Evolutionary conservation across 1,140 invertebrate genomes (phyloP).

Genomic region (Aphelenchoides avenae): DNA sequence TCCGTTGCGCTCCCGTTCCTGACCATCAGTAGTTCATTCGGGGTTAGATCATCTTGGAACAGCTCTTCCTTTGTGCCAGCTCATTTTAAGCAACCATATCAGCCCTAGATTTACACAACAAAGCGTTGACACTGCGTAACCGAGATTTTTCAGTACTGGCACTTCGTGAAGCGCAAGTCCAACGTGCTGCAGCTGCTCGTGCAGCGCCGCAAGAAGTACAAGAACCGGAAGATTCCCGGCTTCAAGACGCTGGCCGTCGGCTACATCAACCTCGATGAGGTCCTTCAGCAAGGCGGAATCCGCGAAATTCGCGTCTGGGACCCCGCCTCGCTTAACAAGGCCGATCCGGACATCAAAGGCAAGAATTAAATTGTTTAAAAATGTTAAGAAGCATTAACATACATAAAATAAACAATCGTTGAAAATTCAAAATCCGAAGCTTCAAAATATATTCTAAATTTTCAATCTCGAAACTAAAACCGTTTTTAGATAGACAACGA

Average conservation of each 20-base stretch:
- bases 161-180: slow-evolving; percentile 91
- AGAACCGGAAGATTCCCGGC: slow-evolving; percentile 94
- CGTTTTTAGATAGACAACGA: slow-evolving; percentile 1
- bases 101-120: not conserved
- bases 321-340: slow-evolving; percentile 32
- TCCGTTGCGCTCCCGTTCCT: slow-evolving; percentile 6
- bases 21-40: too few species aligned
- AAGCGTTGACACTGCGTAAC: slow-evolving; percentile 4
- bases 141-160: slow-evolving; percentile 74
- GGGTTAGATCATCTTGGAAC: not conserved
- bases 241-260: slow-evolving; percentile 96
- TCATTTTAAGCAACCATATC: not conserved
- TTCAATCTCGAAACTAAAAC: not conserved
- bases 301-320: slow-evolving; percentile 35
- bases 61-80: not conserved
- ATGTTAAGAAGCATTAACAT: not conserved
- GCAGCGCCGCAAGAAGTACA: slow-evolving; percentile 90
- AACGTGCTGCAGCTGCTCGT: slow-evolving; percentile 84
- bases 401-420: slow-evolving; percentile 4
- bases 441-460: not conserved
- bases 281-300: slow-evolving; percentile 36
- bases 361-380: not conserved
- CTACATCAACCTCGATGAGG: slow-evolving; percentile 75
- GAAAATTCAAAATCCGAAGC: not conserved
- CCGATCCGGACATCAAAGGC: slow-evolving; percentile 21